A percentile compares a stretch with the other conserved stretches of the same genome.
Conservation (phyloP, 2,797 vertebrate genomes). For the Epinephelus awoara region DNA sequence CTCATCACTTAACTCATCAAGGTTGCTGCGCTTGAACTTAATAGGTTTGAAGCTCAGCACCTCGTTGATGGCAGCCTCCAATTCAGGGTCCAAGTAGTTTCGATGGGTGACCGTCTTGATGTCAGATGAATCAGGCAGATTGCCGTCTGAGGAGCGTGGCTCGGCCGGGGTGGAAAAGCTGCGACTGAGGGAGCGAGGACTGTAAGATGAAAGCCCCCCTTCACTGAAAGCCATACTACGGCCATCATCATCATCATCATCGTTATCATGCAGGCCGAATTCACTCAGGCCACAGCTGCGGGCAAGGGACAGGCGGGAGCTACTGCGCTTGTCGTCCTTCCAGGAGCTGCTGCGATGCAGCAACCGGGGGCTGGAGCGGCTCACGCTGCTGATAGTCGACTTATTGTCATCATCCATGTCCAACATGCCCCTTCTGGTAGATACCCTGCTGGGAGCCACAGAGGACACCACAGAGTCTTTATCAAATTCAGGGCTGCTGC, state of each 20-base stretch:
- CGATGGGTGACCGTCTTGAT: constrained; percentile 85
- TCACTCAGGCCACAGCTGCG: constrained; percentile 90
- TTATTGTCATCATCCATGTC: constrained; percentile 87
- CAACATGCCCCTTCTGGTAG: constrained; percentile 79
- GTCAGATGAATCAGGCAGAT: constrained; percentile 67
- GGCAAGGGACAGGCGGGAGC: constrained; percentile 89
- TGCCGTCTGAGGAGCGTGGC: constrained; percentile 82
- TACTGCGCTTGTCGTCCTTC: constrained; percentile 85
- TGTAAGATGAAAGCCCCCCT: constrained; percentile 83
- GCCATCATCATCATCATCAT: constrained; percentile 82
- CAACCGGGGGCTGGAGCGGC: constrained; percentile 83
- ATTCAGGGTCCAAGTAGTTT: constrained; percentile 94
- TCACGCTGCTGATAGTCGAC: constrained; percentile 87
- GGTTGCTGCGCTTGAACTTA: constrained; percentile 90
- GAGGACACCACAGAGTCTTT: constrained; percentile 88
- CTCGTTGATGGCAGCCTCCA: constrained; percentile 97
- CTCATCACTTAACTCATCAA: constrained; percentile 90
- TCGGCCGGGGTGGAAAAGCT: constrained; percentile 92
- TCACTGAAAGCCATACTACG: constrained; percentile 85
- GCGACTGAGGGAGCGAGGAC: constrained; percentile 88
- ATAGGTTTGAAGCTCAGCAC: constrained; percentile 95
- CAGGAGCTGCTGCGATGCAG: constrained; percentile 88
- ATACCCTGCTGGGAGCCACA: constrained; percentile 88
- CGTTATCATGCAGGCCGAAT: constrained; percentile 80
- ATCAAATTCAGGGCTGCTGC: constrained; percentile 87